Evolutionary conservation across 2,888 invertebrate species (phyloP).

Genomic region (Hirudinaria manillensis): DNA sequence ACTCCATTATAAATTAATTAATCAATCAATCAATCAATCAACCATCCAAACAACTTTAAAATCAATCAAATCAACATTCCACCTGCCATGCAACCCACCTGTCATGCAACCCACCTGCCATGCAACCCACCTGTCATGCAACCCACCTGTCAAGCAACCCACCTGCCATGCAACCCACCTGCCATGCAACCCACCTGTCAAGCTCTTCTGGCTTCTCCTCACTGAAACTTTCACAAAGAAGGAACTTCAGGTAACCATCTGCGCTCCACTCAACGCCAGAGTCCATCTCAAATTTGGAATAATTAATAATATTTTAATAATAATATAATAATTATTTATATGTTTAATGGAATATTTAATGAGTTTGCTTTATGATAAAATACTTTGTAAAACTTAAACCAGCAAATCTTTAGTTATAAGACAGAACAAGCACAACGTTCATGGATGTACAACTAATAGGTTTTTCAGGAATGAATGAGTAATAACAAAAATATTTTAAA

Average conservation of each 20-base stretch:
- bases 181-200: constrained; percentile 27
- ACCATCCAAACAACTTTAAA: neutral
- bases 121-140: neutral
- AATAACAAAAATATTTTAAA: too few relatives aligned
- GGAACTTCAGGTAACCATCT: constrained; percentile 46
- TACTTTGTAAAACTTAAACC: too few relatives aligned
- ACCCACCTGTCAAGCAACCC: neutral
- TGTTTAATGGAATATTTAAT: too few relatives aligned
- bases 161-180: neutral
- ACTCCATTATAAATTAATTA: neutral
- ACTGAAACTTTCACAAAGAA: constrained; percentile 49
- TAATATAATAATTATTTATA: too few relatives aligned
- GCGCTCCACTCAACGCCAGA: constrained; percentile 48
- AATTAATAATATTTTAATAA: too few relatives aligned
- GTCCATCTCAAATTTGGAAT: constrained; percentile 41
- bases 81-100: neutral
- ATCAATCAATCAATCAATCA: constrained; percentile 7
- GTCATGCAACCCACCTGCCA: neutral
- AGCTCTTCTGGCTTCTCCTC: constrained; percentile 44
- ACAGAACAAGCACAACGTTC: too few relatives aligned
- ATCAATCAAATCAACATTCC: neutral
- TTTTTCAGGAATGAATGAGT: too few relatives aligned
- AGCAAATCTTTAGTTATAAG: too few relatives aligned
- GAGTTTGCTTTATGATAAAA: too few relatives aligned
- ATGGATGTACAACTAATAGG: too few relatives aligned